phyloP scores from a whole-genome alignment of 2,888 invertebrate genomes.

The Sussaba pulchella region DNA sequence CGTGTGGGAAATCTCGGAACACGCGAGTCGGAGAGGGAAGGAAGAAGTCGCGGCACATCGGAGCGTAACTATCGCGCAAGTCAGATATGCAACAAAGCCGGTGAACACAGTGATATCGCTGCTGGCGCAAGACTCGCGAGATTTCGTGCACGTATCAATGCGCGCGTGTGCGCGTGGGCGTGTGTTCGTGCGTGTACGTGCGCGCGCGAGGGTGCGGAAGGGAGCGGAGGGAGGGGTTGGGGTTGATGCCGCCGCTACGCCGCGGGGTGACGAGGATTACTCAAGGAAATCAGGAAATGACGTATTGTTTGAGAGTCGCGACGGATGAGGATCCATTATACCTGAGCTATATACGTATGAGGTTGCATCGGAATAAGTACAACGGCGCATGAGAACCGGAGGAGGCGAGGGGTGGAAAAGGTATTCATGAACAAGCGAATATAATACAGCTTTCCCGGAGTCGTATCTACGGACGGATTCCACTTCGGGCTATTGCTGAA shows the following conservation, averaged over 20 bases:
- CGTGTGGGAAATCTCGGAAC: background rate
- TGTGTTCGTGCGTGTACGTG: background rate
- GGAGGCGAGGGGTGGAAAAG: conserved; percentile 11
- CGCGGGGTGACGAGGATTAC: conserved; percentile 40
- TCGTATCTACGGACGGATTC: background rate
- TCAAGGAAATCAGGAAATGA: conserved; percentile 73
- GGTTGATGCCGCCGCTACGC: background rate
- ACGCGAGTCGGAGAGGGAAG: background rate
- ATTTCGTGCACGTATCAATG: background rate
- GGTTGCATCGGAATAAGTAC: conserved; percentile 20
- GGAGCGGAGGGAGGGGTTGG: too few species aligned
- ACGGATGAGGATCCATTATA: conserved; percentile 56
- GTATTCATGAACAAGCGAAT: conserved; percentile 10
- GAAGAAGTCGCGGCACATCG: background rate
- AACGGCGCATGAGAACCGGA: conserved; percentile 26
- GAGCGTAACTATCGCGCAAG: conserved; percentile 9
- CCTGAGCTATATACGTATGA: conserved; percentile 34
- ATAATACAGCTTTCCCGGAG: background rate
- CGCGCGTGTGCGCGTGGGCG: background rate
- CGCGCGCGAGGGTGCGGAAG: background rate
- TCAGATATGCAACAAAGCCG: conserved; percentile 16
- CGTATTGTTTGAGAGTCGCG: conserved; percentile 70
- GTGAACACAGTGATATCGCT: background rate
- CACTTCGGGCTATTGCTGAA: background rate
- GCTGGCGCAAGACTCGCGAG: background rate